Conservation (phyloP, 2,113 vertebrate species). For the Macrotis lagotis region DNA sequence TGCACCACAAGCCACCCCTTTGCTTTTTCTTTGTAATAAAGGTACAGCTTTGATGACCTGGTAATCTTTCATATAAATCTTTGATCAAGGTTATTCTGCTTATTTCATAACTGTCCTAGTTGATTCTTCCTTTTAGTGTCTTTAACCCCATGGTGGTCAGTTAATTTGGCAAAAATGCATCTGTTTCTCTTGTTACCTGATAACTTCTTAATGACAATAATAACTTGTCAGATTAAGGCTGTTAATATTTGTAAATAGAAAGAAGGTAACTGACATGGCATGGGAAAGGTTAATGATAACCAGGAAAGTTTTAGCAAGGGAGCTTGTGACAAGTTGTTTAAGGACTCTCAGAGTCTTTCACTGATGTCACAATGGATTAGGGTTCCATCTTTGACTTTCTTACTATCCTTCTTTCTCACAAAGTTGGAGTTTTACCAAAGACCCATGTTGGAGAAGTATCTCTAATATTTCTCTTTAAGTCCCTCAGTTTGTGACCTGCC, state of each 20-base stretch:
- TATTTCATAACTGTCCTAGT: conserved; percentile 77
- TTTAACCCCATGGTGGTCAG: conserved; percentile 83
- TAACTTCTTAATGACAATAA: conserved; percentile 89
- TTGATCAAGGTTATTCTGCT: conserved; percentile 77
- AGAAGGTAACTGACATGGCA: conserved; percentile 82
- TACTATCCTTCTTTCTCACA: conserved; percentile 1
- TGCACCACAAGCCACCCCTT: too few species aligned
- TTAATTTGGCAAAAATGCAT: conserved; percentile 88
- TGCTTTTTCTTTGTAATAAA: neutral
- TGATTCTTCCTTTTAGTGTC: conserved; percentile 81
- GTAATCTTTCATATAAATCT: conserved; percentile 74
- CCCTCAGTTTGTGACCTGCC: neutral
- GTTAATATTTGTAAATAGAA: conserved; percentile 89
- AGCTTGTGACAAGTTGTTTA: conserved; percentile 64
- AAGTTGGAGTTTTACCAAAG: conserved; percentile 14
- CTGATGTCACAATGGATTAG: conserved; percentile 75
- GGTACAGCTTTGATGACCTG: conserved; percentile 59
- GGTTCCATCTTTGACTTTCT: conserved; percentile 61
- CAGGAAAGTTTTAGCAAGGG: conserved; percentile 72
- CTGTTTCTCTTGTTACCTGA: conserved; percentile 88
- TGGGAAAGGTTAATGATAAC: conserved; percentile 86
- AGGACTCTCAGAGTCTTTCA: conserved; percentile 63
- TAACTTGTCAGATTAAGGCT: conserved; percentile 89
- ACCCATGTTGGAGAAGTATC: neutral
- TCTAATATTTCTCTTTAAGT: conserved; percentile 16